These are phyloP conservation scores for Psilopsiagon aymara DNA, from an alignment of 2,113 vertebrate species.

Conservation along the genomic window DNA sequence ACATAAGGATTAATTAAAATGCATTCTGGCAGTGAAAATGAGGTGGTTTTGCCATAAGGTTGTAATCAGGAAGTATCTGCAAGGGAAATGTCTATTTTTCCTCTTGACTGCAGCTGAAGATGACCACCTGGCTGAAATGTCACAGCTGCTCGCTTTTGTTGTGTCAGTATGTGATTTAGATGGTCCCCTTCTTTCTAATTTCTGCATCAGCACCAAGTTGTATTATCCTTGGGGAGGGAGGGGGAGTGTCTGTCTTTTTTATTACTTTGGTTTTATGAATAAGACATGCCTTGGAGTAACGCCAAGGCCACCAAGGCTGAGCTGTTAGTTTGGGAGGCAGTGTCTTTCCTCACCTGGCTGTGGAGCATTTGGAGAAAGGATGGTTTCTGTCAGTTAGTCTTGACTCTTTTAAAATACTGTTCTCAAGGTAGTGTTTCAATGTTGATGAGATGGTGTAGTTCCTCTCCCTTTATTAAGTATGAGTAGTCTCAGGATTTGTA, in stretches of 20 bases:
- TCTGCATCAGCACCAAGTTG: not conserved
- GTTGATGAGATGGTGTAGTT: not conserved
- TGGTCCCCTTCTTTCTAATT: conserved; percentile 10
- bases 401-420: not conserved
- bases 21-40: not conserved
- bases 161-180: conserved; percentile 6
- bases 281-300: not conserved
- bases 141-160: conserved; percentile 48
- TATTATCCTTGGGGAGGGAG: not conserved
- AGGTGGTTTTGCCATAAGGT: not conserved
- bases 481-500: not conserved
- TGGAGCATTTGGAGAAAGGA: not conserved
- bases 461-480: not conserved
- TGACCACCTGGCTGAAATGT: conserved; percentile 47
- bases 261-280: not conserved
- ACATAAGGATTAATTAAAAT: conserved; percentile 18
- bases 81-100: conserved; percentile 3
- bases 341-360: not conserved
- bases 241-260: not conserved
- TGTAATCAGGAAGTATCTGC: conserved; percentile 31
- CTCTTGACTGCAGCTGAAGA: conserved; percentile 32
- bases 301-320: conserved; percentile 6
- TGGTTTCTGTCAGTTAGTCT: not conserved
- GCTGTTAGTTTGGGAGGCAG: not conserved
- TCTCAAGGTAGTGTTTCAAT: accelerated